Conservation (phyloP, 2,888 invertebrate genomes). For the Anthoptus insignis region DNA sequence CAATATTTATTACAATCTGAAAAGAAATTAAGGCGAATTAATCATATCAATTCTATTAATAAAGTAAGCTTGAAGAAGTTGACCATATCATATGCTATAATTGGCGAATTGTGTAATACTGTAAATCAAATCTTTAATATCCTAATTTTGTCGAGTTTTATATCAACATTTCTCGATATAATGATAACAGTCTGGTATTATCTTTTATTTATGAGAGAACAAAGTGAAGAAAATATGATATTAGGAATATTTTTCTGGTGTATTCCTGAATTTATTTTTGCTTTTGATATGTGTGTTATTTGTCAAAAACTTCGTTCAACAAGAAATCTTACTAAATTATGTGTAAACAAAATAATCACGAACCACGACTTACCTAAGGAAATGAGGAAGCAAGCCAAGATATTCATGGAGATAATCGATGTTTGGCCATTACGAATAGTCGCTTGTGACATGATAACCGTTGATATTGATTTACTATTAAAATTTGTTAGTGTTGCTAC, state of each 20-base stretch:
- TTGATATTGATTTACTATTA: slow-evolving; percentile 69
- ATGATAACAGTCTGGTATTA: neutral
- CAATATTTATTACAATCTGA: neutral
- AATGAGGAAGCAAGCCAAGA: slow-evolving; percentile 67
- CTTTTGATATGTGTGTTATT: slow-evolving; percentile 58
- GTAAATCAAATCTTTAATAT: neutral
- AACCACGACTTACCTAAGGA: slow-evolving; percentile 65
- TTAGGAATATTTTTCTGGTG: slow-evolving; percentile 58
- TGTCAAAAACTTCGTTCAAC: slow-evolving; percentile 60
- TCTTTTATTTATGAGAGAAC: neutral
- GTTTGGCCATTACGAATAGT: slow-evolving; percentile 59
- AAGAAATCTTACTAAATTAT: slow-evolving; percentile 59
- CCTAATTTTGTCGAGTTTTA: neutral
- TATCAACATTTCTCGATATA: neutral
- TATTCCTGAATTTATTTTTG: slow-evolving; percentile 54
- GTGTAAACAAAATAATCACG: slow-evolving; percentile 69
- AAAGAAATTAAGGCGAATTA: neutral
- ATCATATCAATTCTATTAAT: neutral
- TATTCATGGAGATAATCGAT: slow-evolving; percentile 67
- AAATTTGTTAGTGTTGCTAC: slow-evolving; percentile 72
- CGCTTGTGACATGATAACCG: slow-evolving; percentile 67
- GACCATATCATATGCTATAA: neutral
- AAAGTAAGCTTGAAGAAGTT: neutral
- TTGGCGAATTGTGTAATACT: neutral
- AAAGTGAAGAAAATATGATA: neutral